Evolutionary conservation across 2,888 invertebrate genomes (phyloP).

Genomic region (Acleris laterana): DNA sequence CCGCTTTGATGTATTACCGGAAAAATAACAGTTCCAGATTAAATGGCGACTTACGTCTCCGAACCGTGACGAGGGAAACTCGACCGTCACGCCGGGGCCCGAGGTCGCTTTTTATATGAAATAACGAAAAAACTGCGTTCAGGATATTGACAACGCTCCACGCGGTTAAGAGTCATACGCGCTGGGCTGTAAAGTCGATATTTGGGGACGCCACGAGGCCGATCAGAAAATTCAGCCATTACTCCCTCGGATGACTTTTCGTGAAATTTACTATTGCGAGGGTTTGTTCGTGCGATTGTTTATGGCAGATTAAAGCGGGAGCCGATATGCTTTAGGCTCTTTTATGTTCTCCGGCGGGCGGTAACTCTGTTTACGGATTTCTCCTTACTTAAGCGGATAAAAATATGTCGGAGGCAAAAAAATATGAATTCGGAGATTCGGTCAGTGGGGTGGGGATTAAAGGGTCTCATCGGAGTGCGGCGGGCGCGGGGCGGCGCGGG

Average conservation of each 20-base stretch:
- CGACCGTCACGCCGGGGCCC: slow-evolving; percentile 28
- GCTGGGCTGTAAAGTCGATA: not conserved
- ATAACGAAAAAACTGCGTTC: slow-evolving; percentile 3
- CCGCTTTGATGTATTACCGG: slow-evolving; percentile 75
- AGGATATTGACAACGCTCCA: slow-evolving; percentile 14
- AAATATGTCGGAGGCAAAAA: slow-evolving; percentile 56
- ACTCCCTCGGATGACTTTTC: slow-evolving; percentile 67
- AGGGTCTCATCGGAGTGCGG: not conserved
- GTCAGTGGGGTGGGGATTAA: slow-evolving; percentile 7
- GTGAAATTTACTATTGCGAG: slow-evolving; percentile 66
- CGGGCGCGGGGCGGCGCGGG: no score
- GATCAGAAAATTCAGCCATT: slow-evolving; percentile 66
- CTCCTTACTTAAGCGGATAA: slow-evolving; percentile 60
- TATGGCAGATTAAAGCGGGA: slow-evolving; percentile 68
- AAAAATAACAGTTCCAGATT: slow-evolving; percentile 73
- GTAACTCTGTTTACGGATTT: slow-evolving; percentile 61
- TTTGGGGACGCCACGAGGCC: slow-evolving; percentile 14
- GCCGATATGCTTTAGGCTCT: slow-evolving; percentile 59
- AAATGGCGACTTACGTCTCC: slow-evolving; percentile 58
- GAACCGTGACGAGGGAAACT: slow-evolving; percentile 38
- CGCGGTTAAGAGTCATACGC: slow-evolving; percentile 1
- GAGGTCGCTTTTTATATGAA: slow-evolving; percentile 37
- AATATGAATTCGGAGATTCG: slow-evolving; percentile 27
- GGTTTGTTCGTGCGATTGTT: slow-evolving; percentile 70
- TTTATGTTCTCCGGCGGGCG: slow-evolving; percentile 52